These are phyloP conservation scores for Carcina quercana DNA, from an alignment of 2,888 invertebrate species.

Conservation along the genomic window DNA sequence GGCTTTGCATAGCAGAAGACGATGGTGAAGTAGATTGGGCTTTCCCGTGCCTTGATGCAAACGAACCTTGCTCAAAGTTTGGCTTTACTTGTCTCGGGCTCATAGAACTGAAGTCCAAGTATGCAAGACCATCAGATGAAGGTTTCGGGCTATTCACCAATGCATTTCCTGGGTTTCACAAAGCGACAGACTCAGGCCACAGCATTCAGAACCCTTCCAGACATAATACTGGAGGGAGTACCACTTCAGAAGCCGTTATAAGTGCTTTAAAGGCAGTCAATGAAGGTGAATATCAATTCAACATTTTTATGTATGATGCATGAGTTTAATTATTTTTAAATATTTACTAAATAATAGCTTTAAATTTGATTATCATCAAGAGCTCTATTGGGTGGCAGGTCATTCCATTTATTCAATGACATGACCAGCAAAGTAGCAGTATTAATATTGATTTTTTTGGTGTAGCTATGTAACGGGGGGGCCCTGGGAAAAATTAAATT, in stretches of 20 bases:
- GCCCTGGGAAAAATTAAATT: no score
- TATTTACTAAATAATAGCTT: no score
- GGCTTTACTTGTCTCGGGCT: constrained; percentile 92
- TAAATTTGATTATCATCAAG: no score
- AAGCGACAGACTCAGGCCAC: constrained; percentile 44
- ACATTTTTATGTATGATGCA: neutral
- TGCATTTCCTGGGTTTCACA: constrained; percentile 49
- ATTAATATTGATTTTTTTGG: no score
- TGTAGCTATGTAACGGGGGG: no score
- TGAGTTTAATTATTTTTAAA: no score
- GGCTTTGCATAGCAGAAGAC: constrained; percentile 95
- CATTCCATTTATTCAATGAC: no score
- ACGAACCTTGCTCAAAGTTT: constrained; percentile 94
- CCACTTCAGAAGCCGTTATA: constrained; percentile 59
- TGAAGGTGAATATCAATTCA: constrained; percentile 40
- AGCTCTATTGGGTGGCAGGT: no score
- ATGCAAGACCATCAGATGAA: constrained; percentile 54
- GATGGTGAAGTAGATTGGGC: constrained; percentile 96
- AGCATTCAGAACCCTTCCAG: constrained; percentile 50
- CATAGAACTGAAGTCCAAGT: constrained; percentile 79
- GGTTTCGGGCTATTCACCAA: constrained; percentile 33
- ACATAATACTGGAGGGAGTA: constrained; percentile 59
- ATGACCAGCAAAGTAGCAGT: no score
- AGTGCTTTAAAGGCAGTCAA: constrained; percentile 60
- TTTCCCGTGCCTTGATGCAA: constrained; percentile 91